Evolutionary conservation across 2,888 invertebrate species (phyloP).

Genomic region (Tetheella fluctuosa): DNA sequence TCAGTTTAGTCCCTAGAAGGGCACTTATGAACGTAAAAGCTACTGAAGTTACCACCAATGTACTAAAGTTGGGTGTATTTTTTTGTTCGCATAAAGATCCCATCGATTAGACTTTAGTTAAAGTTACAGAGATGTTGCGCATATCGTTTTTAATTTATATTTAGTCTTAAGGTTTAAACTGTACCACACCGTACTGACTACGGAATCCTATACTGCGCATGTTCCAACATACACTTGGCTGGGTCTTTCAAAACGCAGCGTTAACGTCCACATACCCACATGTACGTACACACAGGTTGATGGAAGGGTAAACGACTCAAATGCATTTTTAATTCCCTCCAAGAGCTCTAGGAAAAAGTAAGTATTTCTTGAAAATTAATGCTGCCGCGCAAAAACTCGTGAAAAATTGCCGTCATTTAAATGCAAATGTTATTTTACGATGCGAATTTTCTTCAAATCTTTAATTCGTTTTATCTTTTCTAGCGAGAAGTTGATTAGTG

Average conservation of each 20-base stretch:
- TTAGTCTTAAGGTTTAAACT: too few species aligned
- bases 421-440: constrained; percentile 8
- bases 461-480: background rate
- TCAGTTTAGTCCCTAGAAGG: too few species aligned
- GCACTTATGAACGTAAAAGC: too few species aligned
- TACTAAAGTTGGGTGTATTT: too few species aligned
- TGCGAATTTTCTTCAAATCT: background rate
- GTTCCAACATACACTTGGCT: background rate
- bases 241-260: background rate
- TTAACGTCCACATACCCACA: background rate
- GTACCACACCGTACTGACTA: too few species aligned
- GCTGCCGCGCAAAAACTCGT: constrained; percentile 32
- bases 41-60: too few species aligned
- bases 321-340: constrained; percentile 52
- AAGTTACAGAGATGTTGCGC: too few species aligned
- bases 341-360: constrained; percentile 25
- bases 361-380: constrained; percentile 37
- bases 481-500: too few species aligned
- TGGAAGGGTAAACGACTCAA: constrained; percentile 39
- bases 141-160: too few species aligned
- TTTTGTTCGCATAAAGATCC: too few species aligned
- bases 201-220: too few species aligned
- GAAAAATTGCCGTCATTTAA: constrained; percentile 27
- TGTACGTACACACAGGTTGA: background rate
- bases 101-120: too few species aligned